Base-by-base conservation (phyloP, 2,113 vertebrate genomes). In the Sardina pilchardus region DNA sequence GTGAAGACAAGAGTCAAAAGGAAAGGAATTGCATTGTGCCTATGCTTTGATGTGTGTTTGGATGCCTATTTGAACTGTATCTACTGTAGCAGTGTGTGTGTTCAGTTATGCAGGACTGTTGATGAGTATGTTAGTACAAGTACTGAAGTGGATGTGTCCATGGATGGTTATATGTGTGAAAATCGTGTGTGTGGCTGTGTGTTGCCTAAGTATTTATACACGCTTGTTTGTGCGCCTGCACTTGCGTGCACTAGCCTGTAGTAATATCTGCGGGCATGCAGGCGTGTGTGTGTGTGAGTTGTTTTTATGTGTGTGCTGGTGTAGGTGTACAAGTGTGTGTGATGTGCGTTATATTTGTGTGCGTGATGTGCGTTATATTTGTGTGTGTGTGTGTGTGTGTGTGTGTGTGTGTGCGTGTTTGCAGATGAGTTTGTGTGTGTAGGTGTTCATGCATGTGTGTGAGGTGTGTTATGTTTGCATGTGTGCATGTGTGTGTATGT, bases 381-480 rank as follows among this genome's bases (percentile, higher is more conserved):
- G 80, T 21, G 26, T 7, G 0, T 45, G 34, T 24, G 12, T 63
- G 71, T 71, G 7, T 26, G 30, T 75, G 67, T 16, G 19, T 75
- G n/a, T 83, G 67, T 53, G 9, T 86, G 45, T 86, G 34, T 88
- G 47, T 36, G 44, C 75, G 30, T 86, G 26, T 71, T 19, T 34
- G 63, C 12, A 47, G 45, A 16, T 34, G 63, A 34, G 63, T 9
- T 30, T 47, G 45, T 56, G 5, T 53, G 48, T 53, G 50, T 56
- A 19, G 17, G 50, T 19, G 17, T 53, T 3, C 50, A 53, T 53
- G 50, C 21, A n/a, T 63, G 59, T 56, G 14, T 56, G 14, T 56
- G 53, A 19, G 16, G 14, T 56, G 53, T 56, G 19, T 21, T 56
- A 56, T 56, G 53, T 21, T 19, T 56, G 21, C 17, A 30, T 75